phyloP scores from a whole-genome alignment of 1,140 invertebrate genomes.

The Drosophila bipectinata region DNA sequence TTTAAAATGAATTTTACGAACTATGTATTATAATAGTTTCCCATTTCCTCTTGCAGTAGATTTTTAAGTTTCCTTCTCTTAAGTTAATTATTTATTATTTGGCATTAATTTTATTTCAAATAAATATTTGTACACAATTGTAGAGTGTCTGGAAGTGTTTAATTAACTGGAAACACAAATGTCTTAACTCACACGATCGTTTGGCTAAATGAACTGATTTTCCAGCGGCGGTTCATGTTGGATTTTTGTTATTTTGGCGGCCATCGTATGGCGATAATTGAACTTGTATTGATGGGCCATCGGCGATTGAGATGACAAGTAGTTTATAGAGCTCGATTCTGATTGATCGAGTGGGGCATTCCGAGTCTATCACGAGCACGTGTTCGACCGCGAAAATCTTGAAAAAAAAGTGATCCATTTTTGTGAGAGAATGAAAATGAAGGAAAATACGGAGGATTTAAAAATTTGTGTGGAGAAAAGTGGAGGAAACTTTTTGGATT shows the following conservation, averaged over 20 bases:
- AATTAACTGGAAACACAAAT: conserved; percentile 1
- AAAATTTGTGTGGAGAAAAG: background rate
- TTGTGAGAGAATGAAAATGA: background rate
- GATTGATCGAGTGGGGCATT: conserved; percentile 10
- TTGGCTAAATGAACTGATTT: conserved; percentile 24
- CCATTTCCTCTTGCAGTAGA: no score
- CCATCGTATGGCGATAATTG: background rate
- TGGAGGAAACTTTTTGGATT: background rate
- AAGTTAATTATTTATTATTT: background rate
- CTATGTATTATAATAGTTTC: no score
- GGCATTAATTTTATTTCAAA: no score
- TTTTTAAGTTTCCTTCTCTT: no score
- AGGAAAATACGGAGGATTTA: background rate
- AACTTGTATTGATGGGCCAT: conserved; percentile 9
- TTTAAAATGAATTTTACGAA: no score
- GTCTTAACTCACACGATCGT: conserved; percentile 20
- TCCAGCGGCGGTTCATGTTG: conserved; percentile 17
- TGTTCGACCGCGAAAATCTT: conserved; percentile 11
- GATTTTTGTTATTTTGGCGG: conserved; percentile 23
- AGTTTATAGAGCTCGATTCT: conserved; percentile 10
- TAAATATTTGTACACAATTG: background rate
- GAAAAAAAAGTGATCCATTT: background rate
- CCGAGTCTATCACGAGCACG: conserved; percentile 13
- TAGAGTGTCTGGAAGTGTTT: no score
- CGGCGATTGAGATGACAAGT: conserved; percentile 18